A percentile compares a stretch with the other conserved stretches of the same genome.
phyloP scores from a whole-genome alignment of 1,140 invertebrate species.

The Holotrichia oblita region DNA sequence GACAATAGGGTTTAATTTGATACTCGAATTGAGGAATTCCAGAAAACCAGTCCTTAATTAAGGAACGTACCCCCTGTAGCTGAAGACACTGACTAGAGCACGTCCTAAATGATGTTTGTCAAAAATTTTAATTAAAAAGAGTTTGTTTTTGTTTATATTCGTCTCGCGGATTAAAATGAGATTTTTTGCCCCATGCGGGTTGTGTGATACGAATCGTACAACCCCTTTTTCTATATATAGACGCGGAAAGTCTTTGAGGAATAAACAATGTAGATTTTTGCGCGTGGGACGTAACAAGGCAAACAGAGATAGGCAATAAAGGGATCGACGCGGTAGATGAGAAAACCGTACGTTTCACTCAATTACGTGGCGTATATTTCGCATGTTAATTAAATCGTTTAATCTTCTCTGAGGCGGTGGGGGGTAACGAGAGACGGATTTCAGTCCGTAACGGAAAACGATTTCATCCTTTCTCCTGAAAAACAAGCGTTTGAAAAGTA shows the following conservation, averaged over 20 bases:
- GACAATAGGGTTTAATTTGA: conserved; percentile 8
- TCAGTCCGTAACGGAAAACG: no score
- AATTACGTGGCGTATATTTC: background rate
- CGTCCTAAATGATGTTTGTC: background rate
- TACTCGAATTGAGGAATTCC: background rate
- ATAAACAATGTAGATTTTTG: conserved; percentile 13
- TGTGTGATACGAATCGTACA: background rate
- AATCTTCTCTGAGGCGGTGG: background rate
- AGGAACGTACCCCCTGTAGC: background rate
- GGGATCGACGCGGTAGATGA: background rate
- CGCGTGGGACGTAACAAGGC: background rate
- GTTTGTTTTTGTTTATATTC: conserved; percentile 13
- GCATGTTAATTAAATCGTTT: conserved; percentile 17
- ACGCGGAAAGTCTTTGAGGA: conserved; percentile 2
- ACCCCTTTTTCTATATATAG: background rate
- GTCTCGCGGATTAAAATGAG: background rate
- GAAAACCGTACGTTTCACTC: conserved; percentile 10
- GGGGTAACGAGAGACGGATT: no score
- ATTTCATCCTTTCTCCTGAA: no score
- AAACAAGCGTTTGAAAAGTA: no score
- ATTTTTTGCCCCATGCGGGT: background rate
- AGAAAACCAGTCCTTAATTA: conserved; percentile 13
- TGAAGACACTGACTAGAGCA: background rate
- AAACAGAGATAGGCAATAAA: background rate
- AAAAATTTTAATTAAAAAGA: conserved; percentile 15